These are phyloP conservation scores for Chelon labrosus DNA, from an alignment of 2,797 vertebrate species.

Conservation along the genomic window DNA sequence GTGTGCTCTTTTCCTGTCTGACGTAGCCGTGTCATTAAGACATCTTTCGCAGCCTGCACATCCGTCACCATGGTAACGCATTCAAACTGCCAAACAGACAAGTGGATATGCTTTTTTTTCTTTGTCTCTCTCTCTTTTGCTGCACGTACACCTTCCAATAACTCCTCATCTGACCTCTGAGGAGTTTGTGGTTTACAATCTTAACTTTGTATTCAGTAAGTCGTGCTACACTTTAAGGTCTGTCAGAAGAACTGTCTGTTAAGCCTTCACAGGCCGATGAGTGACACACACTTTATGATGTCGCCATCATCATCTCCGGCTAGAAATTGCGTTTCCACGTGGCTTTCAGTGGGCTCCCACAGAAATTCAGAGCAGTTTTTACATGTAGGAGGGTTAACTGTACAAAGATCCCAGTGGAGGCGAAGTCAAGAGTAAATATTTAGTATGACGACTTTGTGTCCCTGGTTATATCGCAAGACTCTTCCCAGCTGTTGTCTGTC, in stretches of 20 bases:
- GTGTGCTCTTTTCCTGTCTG: slow-evolving; percentile 11
- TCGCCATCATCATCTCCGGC: too few relatives aligned
- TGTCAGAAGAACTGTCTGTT: neutral
- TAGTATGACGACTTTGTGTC: neutral
- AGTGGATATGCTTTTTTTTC: neutral
- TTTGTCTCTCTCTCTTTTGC: neutral
- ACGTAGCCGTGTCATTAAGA: slow-evolving; percentile 1
- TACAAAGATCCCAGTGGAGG: slow-evolving; percentile 4
- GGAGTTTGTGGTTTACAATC: neutral
- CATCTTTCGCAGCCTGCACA: slow-evolving; percentile 7
- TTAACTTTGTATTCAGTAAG: neutral
- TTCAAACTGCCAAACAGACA: slow-evolving; percentile 31
- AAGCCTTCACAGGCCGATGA: neutral
- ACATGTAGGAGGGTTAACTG: neutral
- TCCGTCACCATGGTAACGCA: slow-evolving; percentile 34
- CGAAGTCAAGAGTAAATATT: neutral
- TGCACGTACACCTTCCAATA: neutral
- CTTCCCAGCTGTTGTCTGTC: neutral
- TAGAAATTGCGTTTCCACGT: neutral
- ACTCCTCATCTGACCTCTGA: neutral
- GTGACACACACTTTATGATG: too few relatives aligned
- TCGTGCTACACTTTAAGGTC: neutral
- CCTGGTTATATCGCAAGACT: neutral
- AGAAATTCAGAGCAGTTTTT: neutral
- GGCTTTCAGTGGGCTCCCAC: neutral